A percentile compares a stretch with the other conserved stretches of the same genome.
phyloP scores from a whole-genome alignment of 2,797 vertebrate species.

The Rhadinocentrus ornatus region DNA sequence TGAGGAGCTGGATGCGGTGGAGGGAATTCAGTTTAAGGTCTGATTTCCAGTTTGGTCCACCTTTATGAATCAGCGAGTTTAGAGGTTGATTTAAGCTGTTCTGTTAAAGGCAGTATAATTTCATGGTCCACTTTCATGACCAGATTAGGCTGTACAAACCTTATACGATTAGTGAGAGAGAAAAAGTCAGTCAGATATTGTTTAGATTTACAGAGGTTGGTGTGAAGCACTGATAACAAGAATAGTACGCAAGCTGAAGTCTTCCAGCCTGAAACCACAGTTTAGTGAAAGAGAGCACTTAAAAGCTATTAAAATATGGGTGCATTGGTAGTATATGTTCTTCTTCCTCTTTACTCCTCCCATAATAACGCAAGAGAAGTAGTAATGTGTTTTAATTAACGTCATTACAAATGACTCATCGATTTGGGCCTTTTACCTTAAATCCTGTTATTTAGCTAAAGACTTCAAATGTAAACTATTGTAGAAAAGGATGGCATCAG shows the following conservation, averaged over 20 bases:
- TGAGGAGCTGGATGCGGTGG: neutral
- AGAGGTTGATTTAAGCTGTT: neutral
- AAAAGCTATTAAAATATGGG: neutral
- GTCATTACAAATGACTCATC: neutral
- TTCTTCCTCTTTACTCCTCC: constrained; percentile 8
- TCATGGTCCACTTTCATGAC: constrained; percentile 37
- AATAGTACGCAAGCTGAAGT: constrained; percentile 23
- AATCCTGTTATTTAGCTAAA: neutral
- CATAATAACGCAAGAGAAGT: constrained; percentile 2
- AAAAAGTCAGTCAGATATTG: constrained; percentile 19
- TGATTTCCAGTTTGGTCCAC: constrained; percentile 19
- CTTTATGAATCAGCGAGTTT: constrained; percentile 9
- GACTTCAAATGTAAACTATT: neutral
- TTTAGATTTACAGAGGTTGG: constrained; percentile 45
- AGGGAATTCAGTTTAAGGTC: constrained; percentile 1
- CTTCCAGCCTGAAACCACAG: constrained; percentile 34
- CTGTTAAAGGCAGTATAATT: constrained; percentile 21
- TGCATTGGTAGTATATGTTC: neutral
- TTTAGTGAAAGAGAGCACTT: constrained; percentile 19
- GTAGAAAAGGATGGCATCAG: neutral
- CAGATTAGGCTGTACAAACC: constrained; percentile 10
- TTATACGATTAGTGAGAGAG: neutral
- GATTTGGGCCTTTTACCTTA: neutral
- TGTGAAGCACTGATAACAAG: constrained; percentile 38
- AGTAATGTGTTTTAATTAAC: neutral